Conservation (phyloP, 1,140 invertebrate genomes). For the Tribolium castaneum region DNA sequence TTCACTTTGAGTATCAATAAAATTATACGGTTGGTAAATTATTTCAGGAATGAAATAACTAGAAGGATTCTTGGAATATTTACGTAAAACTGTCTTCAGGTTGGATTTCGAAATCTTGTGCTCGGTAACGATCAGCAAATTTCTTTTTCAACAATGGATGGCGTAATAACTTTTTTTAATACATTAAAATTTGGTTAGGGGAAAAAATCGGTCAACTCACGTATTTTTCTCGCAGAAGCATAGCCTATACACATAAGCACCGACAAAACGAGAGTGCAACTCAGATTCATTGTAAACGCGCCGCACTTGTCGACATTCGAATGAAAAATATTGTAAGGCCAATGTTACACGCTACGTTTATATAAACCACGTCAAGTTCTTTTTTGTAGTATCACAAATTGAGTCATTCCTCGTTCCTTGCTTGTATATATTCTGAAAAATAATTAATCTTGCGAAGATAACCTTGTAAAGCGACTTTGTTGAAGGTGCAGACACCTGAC, state of each 20-base stretch:
- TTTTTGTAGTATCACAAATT: not conserved
- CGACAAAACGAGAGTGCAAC: not conserved
- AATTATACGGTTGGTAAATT: not conserved
- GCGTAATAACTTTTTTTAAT: not conserved
- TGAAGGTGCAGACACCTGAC: not conserved
- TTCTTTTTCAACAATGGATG: not conserved
- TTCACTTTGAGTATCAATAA: not conserved
- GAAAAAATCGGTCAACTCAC: not conserved
- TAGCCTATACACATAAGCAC: not conserved
- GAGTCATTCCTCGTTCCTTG: not conserved
- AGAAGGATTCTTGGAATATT: not conserved
- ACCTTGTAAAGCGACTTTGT: not conserved
- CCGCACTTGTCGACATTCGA: not conserved
- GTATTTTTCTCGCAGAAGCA: conserved; percentile 1
- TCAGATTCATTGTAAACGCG: conserved; percentile 1
- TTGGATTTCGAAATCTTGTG: not conserved
- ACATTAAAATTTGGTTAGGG: not conserved
- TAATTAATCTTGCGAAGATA: not conserved
- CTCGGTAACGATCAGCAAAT: not conserved
- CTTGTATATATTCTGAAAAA: not conserved
- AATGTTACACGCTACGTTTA: not conserved
- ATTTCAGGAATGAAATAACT: not conserved
- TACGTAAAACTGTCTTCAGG: not conserved
- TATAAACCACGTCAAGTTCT: not conserved
- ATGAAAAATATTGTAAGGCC: conserved; percentile 9